A percentile compares a stretch with the other conserved stretches of the same genome.
Conservation (phyloP, 2,797 vertebrate species). For the Sebastes iracundus region DNA sequence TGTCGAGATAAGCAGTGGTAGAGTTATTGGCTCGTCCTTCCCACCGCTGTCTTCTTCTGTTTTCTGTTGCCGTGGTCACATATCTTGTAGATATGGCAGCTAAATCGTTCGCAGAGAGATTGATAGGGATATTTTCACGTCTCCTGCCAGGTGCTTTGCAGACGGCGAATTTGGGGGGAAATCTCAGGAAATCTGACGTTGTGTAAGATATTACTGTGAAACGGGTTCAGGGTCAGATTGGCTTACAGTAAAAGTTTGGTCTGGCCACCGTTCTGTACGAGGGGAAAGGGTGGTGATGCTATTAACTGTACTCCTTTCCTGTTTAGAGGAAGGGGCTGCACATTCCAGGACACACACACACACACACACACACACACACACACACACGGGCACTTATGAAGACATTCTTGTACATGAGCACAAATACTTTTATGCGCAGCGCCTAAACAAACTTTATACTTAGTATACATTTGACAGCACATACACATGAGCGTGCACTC, state of each 20-base stretch:
- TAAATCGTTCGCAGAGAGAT: conserved; percentile 4
- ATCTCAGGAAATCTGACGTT: conserved; percentile 10
- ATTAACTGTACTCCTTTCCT: conserved; percentile 76
- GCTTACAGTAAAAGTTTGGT: conserved; percentile 33
- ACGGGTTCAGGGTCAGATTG: conserved; percentile 38
- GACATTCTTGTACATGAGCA: conserved; percentile 50
- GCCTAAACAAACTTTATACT: conserved; percentile 78
- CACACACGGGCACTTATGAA: conserved; percentile 41
- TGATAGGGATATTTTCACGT: conserved; percentile 4
- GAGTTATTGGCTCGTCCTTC: conserved; percentile 8
- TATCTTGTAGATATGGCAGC: conserved; percentile 5
- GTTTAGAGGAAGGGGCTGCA: conserved; percentile 71
- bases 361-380: conserved; percentile 29
- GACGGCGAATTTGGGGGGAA: neutral
- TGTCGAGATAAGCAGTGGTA: conserved; percentile 31
- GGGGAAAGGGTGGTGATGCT: conserved; percentile 74
- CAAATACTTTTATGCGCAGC: conserved; percentile 52
- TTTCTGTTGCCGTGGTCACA: conserved; percentile 5
- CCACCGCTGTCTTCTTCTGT: neutral
- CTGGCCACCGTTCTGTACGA: conserved; percentile 32
- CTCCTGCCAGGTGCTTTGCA: conserved; percentile 12
- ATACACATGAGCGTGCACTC: conserved; percentile 47
- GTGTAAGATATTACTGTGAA: conserved; percentile 20
- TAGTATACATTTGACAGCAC: conserved; percentile 59
- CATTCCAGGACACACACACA: conserved; percentile 69